phyloP scores from a whole-genome alignment of 2,888 invertebrate genomes.

The Asteroscopus sphinx region DNA sequence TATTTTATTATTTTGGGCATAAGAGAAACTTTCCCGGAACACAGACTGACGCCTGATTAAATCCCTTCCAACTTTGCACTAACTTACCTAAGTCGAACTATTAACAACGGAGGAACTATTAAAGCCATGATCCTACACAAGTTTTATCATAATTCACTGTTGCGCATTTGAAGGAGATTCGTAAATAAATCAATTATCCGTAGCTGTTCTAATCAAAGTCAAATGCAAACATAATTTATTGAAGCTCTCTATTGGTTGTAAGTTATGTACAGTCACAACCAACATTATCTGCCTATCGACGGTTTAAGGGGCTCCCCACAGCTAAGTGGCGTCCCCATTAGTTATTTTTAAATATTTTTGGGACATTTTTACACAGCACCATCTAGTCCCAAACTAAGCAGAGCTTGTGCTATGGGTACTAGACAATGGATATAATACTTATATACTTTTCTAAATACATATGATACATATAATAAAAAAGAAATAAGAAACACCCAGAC shows the following conservation, averaged over 20 bases:
- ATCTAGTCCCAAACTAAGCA: too few relatives aligned
- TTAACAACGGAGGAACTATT: constrained; percentile 36
- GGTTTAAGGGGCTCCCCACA: too few relatives aligned
- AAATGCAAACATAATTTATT: constrained; percentile 49
- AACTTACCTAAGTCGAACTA: constrained; percentile 23
- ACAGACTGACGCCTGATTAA: constrained; percentile 36
- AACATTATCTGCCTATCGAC: too few relatives aligned
- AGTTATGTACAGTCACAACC: too few relatives aligned
- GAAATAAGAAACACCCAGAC: too few relatives aligned
- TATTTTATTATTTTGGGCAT: constrained; percentile 39
- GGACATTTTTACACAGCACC: too few relatives aligned
- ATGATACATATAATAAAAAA: too few relatives aligned
- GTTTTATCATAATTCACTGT: constrained; percentile 41
- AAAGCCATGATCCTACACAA: constrained; percentile 38
- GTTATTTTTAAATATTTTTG: too few relatives aligned
- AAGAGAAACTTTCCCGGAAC: constrained; percentile 34
- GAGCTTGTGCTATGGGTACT: too few relatives aligned
- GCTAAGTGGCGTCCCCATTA: too few relatives aligned
- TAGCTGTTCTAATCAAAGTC: constrained; percentile 43
- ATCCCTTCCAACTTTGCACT: constrained; percentile 39
- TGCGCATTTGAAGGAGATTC: constrained; percentile 21
- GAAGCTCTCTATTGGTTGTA: constrained; percentile 35
- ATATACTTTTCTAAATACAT: too few relatives aligned
- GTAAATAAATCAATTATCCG: constrained; percentile 39
- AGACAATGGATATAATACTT: too few relatives aligned